Base-by-base conservation (phyloP, 2,113 vertebrate genomes). In the Corythaixoides concolor region DNA sequence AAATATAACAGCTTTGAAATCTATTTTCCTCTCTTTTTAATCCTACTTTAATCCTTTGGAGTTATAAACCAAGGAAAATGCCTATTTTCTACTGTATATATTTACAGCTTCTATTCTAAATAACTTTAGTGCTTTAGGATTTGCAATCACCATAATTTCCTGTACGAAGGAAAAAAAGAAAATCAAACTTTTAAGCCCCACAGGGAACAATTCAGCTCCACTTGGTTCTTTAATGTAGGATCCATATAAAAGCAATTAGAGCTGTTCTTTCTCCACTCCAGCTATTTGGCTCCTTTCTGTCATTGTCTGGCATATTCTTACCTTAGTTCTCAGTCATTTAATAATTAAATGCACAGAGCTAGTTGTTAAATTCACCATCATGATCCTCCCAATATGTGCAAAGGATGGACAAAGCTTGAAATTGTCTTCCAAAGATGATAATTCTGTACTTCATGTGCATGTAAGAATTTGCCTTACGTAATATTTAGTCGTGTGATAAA, bases 21-120 rank as follows among this genome's bases (percentile, higher is more conserved):
- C 93, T 96, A 95, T 96, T 97, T 97, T 93, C 89, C 88, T 95
- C 81, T 91, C 64, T 74, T 89, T 93, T 96, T 97, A 97, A 97
- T 97, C 97, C 90, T 64, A 39, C 91, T 87, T 87, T 97, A 97
- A 97, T 97, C 95, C 95, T 97, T 97, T 72, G 16, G 47, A 94
- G 75, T n/a, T 90, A 70, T 74, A 97, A 97, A 96, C 64, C 73
- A 92, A 75, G 69, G 70, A 92, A 97, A 96, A 97, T 81, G 52
- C 32, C 41, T 92, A 27, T 94, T 93, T 96, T 84, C 74, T 89
- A 94, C 58, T 81, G 85, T 94, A 95, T 94, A 86, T 94, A 95
- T 95, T 97, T 97, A 93, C 93, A 92, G 80, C 50, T 73, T 88
- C 56, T 93, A 59, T 89, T 93, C 86, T 96, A 95, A 97, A 97